Evolutionary conservation across 2,113 vertebrate genomes (phyloP).

Genomic region (Zeus faber): DNA sequence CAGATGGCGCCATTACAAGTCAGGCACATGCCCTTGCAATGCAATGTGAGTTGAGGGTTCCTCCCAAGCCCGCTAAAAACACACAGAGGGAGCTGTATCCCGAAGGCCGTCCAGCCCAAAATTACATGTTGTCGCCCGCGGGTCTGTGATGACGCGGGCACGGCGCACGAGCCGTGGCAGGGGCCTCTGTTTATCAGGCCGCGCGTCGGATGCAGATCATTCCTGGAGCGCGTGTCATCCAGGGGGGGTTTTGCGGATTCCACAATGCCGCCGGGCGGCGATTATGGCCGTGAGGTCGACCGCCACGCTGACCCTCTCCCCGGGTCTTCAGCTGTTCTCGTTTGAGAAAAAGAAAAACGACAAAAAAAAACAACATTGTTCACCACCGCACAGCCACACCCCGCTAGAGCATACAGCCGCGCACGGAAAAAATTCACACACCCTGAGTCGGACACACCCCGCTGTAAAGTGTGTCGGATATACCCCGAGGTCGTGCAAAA

Average conservation of each 20-base stretch:
- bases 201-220: constrained; percentile 46
- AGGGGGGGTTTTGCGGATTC: constrained; percentile 17
- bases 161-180: background rate
- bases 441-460: constrained; percentile 22
- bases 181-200: constrained; percentile 42
- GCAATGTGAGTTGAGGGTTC: no score
- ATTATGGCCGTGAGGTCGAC: constrained; percentile 35
- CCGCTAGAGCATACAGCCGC: constrained; percentile 18
- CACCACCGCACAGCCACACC: constrained; percentile 46
- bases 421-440: constrained; percentile 25
- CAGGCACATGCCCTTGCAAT: no score
- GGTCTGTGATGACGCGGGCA: no score
- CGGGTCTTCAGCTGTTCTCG: background rate
- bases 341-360: no score
- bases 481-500: constrained; percentile 38
- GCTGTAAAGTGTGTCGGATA: constrained; percentile 11
- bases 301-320: constrained; percentile 21
- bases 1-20: constrained; percentile 42
- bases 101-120: background rate
- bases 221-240: constrained; percentile 46
- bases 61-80: constrained; percentile 20
- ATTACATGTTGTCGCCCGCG: no score
- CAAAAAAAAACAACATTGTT: constrained; percentile 13
- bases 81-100: background rate
- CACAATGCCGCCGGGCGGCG: constrained; percentile 19